phyloP scores from a whole-genome alignment of 2,888 invertebrate species.

The Dynastes maya region DNA sequence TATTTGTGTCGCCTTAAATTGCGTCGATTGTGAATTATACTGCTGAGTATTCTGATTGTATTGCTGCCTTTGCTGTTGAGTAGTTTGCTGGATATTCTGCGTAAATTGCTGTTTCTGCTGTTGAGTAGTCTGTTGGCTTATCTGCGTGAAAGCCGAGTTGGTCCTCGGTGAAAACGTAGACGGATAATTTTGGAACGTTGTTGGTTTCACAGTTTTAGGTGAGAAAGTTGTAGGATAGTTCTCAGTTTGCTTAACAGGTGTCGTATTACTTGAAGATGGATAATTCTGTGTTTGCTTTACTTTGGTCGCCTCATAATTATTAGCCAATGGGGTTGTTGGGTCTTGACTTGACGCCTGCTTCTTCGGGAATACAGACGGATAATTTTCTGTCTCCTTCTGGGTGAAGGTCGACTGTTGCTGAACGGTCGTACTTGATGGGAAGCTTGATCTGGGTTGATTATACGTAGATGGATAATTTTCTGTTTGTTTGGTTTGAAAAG shows the following conservation, averaged over 20 bases:
- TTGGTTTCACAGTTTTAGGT: slow-evolving; percentile 59
- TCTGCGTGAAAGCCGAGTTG: slow-evolving; percentile 64
- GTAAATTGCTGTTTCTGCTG: slow-evolving; percentile 49
- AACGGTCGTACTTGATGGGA: slow-evolving; percentile 54
- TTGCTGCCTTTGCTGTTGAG: slow-evolving; percentile 61
- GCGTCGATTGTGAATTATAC: slow-evolving; percentile 37
- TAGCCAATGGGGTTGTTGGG: slow-evolving; percentile 56
- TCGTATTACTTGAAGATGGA: slow-evolving; percentile 54
- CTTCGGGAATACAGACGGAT: slow-evolving; percentile 52
- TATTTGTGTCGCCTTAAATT: slow-evolving; percentile 50
- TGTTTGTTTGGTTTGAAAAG: slow-evolving; percentile 57
- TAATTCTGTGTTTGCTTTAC: slow-evolving; percentile 59
- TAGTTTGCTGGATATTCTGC: slow-evolving; percentile 60
- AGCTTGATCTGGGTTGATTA: slow-evolving; percentile 52
- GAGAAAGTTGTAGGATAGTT: slow-evolving; percentile 66
- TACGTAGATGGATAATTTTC: slow-evolving; percentile 63
- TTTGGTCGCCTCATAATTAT: slow-evolving; percentile 55
- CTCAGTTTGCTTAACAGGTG: slow-evolving; percentile 56
- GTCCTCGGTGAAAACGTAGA: slow-evolving; percentile 67
- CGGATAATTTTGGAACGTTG: slow-evolving; percentile 56
- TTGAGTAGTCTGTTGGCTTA: slow-evolving; percentile 55
- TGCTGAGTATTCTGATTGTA: slow-evolving; percentile 56
- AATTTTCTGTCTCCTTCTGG: slow-evolving; percentile 54
- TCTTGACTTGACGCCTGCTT: slow-evolving; percentile 54
- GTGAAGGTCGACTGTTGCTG: slow-evolving; percentile 51